phyloP scores from a whole-genome alignment of 2,113 vertebrate species.

The Eurypyga helias region DNA sequence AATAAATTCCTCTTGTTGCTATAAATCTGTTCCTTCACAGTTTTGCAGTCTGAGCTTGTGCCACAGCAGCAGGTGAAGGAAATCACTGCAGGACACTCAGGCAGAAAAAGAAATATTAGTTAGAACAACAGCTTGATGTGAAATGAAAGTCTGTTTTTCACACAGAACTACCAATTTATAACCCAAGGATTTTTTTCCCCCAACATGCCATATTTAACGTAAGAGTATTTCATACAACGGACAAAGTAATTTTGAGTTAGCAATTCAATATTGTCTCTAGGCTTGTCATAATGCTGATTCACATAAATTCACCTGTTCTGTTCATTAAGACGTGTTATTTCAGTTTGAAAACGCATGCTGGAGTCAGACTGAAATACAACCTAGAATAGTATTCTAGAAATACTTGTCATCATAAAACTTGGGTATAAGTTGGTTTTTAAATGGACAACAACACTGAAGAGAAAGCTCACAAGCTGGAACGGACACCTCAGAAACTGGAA shows the following conservation, averaged over 20 bases:
- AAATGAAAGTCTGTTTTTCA: not conserved
- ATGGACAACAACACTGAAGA: not conserved
- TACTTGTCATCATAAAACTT: not conserved
- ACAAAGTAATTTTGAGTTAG: not conserved
- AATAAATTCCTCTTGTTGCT: not conserved
- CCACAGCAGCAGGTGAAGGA: not conserved
- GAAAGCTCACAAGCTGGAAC: not conserved
- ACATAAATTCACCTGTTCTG: not conserved
- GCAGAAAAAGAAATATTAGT: not conserved
- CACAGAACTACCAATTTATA: not conserved
- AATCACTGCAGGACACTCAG: not conserved
- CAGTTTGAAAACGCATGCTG: not conserved
- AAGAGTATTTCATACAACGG: not conserved
- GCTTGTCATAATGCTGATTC: not conserved
- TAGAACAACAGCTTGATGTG: not conserved
- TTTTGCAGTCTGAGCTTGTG: not conserved
- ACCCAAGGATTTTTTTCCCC: not conserved
- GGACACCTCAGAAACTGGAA: not conserved
- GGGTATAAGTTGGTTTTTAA: not conserved
- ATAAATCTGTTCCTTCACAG: not conserved
- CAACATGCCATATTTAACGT: rapidly evolving
- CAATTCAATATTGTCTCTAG: not conserved
- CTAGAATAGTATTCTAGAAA: not conserved
- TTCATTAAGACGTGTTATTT: not conserved
- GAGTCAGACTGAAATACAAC: not conserved